Evolutionary conservation across 1,140 invertebrate genomes (phyloP), one percentile per base, ranked within the genome.

Genomic region (Centruroides sculpturatus): DNA sequence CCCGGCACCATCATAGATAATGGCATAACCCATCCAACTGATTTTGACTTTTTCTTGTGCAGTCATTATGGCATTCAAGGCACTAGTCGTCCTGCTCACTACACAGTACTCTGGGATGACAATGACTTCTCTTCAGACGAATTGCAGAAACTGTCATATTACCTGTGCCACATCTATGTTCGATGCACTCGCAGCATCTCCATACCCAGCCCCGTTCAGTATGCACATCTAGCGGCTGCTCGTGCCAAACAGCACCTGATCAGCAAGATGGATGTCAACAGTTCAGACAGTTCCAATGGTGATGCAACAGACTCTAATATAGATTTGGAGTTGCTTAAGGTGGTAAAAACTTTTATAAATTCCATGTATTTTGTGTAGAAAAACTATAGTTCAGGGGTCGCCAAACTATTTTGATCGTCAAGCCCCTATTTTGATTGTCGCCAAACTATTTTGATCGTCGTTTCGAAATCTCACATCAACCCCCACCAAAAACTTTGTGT

Each of bases 1-100:
- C 83, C 89, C 1, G 92, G 92, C 6, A 92, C 89, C 0, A 76
- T 85, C 5, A 87, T 94, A 0, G 91, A 95, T 68, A 83, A 77
- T 0, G 69, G 76, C 1, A 92, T 95, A n/a, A 85, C 85, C 0
- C 86, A 91, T 74, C 85, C 87, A 0, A 80, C 78, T 3, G 82
- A 89, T 66, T 77, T 86, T 58, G 89, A 94, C 73, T 94, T 92
- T 73, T 94, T 87, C 72, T 75, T 95, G 64, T 85, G 85, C 57
- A 80, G 79, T 59, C 81, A 83, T 41, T 13, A n/a, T 35, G 64
- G 64, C 7, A 62, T 62, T 50, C 64, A 66, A 58, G 65, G 64
- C 12, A 64, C 63, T 3, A 51, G 47, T 53, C 13, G 60, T 23
- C 56, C 63, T 11, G 54, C 63, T n/a, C 59, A 64, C 47, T 64